A percentile compares a stretch with the other conserved stretches of the same genome.
phyloP scores from a whole-genome alignment of 1,140 invertebrate genomes.

The Sycobia sp. region DNA sequence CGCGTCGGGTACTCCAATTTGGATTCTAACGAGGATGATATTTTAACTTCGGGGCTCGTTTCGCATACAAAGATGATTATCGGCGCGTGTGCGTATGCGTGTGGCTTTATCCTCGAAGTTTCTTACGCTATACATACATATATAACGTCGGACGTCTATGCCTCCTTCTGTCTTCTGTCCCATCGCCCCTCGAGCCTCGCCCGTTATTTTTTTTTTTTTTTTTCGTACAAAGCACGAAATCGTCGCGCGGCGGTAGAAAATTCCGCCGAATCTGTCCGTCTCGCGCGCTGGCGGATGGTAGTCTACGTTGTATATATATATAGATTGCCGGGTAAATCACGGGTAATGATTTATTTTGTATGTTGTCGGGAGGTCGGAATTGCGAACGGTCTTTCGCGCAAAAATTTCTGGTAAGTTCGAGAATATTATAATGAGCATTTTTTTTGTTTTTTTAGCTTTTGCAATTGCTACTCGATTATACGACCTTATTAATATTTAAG shows the following conservation, averaged over 20 bases:
- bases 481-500: too few relatives aligned
- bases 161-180: slow-evolving; percentile 28
- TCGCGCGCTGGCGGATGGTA: background rate
- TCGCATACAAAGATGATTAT: slow-evolving; percentile 58
- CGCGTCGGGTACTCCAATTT: slow-evolving; percentile 54
- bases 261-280: too few relatives aligned
- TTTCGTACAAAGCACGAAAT: slow-evolving; percentile 30
- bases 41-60: slow-evolving; percentile 48
- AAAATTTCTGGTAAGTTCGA: too few relatives aligned
- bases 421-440: too few relatives aligned
- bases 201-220: background rate
- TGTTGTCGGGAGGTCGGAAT: too few relatives aligned
- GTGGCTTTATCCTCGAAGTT: slow-evolving; percentile 6
- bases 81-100: slow-evolving; percentile 22
- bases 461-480: too few relatives aligned
- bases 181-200: slow-evolving; percentile 19
- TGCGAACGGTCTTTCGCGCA: too few relatives aligned
- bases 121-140: slow-evolving; percentile 17
- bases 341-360: too few relatives aligned
- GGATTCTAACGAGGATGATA: slow-evolving; percentile 55
- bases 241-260: slow-evolving; percentile 1
- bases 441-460: too few relatives aligned
- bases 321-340: too few relatives aligned
- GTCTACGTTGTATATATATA: too few relatives aligned
- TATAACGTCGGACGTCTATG: background rate